Evolutionary conservation across 2,797 vertebrate genomes (phyloP).

Genomic region (Gouania willdenowi): DNA sequence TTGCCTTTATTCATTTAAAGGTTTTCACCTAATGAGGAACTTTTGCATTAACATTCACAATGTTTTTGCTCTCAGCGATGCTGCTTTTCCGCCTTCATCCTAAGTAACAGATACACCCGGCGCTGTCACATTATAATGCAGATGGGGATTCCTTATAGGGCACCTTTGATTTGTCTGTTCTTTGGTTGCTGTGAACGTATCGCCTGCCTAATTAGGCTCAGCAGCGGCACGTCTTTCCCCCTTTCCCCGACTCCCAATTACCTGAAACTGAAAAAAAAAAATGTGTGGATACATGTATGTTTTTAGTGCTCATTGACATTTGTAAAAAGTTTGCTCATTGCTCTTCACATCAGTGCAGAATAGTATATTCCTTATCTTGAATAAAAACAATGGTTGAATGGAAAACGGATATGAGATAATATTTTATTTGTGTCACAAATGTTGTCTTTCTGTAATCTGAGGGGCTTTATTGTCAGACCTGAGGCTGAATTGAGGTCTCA

Average conservation of each 20-base stretch:
- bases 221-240: conserved; percentile 14
- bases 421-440: conserved; percentile 56
- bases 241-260: conserved; percentile 44
- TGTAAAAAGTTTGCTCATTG: conserved; percentile 21
- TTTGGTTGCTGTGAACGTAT: conserved; percentile 49
- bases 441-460: not conserved
- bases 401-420: conserved; percentile 50
- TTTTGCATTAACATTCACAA: conserved; percentile 19
- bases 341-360: conserved; percentile 17
- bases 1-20: conserved; percentile 10
- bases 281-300: conserved; percentile 3
- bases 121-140: conserved; percentile 41
- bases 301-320: conserved; percentile 12
- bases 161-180: conserved; percentile 55
- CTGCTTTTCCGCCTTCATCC: conserved; percentile 1
- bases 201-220: conserved; percentile 51
- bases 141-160: conserved; percentile 30
- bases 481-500: conserved; percentile 17
- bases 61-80: conserved; percentile 21
- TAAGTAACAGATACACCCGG: conserved; percentile 19
- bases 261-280: conserved; percentile 36
- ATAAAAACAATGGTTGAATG: conserved; percentile 50
- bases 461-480: conserved; percentile 26
- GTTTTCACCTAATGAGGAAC: conserved; percentile 25
- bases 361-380: conserved; percentile 37